Percentiles rank a stretch among this genome's conserved stretches.
Conservation (phyloP, 92 coral and sea anemone species). For the Muricea muricata region DNA sequence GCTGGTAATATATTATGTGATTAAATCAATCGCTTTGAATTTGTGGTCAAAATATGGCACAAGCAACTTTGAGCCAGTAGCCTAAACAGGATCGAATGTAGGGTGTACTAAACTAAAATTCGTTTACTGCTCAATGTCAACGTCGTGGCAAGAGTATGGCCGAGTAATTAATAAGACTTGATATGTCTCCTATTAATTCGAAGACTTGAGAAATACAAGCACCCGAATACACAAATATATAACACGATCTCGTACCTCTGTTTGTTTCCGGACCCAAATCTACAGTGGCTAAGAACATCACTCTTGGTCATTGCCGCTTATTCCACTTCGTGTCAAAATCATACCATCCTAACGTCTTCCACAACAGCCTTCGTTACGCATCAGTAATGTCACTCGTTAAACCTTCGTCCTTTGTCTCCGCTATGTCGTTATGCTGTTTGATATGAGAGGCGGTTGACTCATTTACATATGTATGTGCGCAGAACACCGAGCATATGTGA, state of each 20-base stretch:
- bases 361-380: slow-evolving; percentile 1
- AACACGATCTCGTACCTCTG: neutral
- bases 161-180: neutral
- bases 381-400: neutral
- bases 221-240: neutral
- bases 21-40: neutral
- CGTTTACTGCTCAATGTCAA: neutral
- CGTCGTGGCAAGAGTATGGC: too few species aligned
- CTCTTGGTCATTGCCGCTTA: slow-evolving; percentile 7
- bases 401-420: neutral
- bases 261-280: neutral
- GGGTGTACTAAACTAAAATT: neutral
- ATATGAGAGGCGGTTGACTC: slow-evolving; percentile 20
- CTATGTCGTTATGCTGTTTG: neutral
- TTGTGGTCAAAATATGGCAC: neutral
- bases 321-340: neutral
- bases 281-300: slow-evolving; percentile 12
- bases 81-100: neutral
- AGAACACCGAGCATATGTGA: neutral
- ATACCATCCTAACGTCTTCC: neutral
- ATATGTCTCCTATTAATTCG: too few species aligned
- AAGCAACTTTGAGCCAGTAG: neutral
- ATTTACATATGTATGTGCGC: slow-evolving; percentile 10
- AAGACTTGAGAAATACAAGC: too few species aligned
- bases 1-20: too few species aligned